Base-by-base conservation (phyloP, 2,888 invertebrate species). In the Hecatera dysodea region DNA sequence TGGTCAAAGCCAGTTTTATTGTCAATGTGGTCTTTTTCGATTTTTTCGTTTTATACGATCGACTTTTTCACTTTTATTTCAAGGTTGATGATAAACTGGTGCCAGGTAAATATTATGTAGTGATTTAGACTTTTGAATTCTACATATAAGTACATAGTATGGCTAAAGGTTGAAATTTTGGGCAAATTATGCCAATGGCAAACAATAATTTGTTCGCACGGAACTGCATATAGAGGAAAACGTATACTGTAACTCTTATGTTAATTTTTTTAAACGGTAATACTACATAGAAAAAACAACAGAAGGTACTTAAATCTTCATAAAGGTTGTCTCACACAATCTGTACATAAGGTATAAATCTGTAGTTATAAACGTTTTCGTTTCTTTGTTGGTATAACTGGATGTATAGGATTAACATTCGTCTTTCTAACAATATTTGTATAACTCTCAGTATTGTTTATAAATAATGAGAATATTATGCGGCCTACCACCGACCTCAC, bases 401-500 rank as follows among this genome's bases (percentile, higher is more conserved):
- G 48, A 55, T 64, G 53, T 12, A 1, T 36, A 52, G 55, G 76
- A 77, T 75, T 68, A 75, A 65, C 52, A 76, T 65, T 50, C 55
- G n/a, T 46, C 36, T 29, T 52, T 22, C 24, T 19, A 29, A 27
- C 22, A 53, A 70, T 48, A 65, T 60, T 65, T 67, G 72, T 59
- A 67, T 27, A 61, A 29, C 64, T 48, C 44, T 39, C 12, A 67
- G 63, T 64, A 76, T 73, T 73, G 68, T 78, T 69, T 44, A 65
- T 78, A 81, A 78, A 63, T 81, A 81, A 82, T 81, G 74, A 72
- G 29, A 50, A 84, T 65, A 61, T 74, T 84, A 84, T 84, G 56
- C 66, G 65, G 72, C 63, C 74, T 57, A 82, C 36, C 67, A 63
- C 44, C 59, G 74, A 74, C 65, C 84, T 66, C 75, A 67, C 71